These are phyloP conservation scores for Chelidonichthys spinosus DNA, from an alignment of 2,797 vertebrate species.

Conservation along the genomic window DNA sequence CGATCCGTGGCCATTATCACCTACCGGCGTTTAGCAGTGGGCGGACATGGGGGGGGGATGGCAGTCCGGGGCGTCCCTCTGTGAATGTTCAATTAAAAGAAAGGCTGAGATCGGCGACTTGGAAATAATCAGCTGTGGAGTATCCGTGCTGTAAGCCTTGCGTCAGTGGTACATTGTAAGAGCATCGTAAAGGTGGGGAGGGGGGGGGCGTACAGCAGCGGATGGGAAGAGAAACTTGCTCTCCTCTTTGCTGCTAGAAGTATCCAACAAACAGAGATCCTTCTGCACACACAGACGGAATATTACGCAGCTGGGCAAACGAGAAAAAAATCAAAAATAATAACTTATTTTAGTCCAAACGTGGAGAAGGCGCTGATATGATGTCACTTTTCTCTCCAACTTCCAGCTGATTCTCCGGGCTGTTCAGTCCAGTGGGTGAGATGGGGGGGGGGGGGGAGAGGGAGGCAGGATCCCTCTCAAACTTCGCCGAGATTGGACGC, in stretches of 20 bases:
- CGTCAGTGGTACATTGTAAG: slow-evolving; percentile 48
- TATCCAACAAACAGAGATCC: slow-evolving; percentile 35
- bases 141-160: slow-evolving; percentile 54
- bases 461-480: slow-evolving; percentile 41
- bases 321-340: not conserved
- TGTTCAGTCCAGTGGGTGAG: not conserved
- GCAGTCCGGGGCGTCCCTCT: slow-evolving; percentile 34
- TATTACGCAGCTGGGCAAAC: not conserved
- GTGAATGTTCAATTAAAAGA: slow-evolving; percentile 20
- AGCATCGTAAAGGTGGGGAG: slow-evolving; percentile 9
- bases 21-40: slow-evolving; percentile 40
- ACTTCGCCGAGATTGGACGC: slow-evolving; percentile 66
- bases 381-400: slow-evolving; percentile 52
- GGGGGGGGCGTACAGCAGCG: slow-evolving; percentile 19
- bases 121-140: slow-evolving; percentile 40
- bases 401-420: slow-evolving; percentile 39
- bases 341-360: slow-evolving; percentile 69
- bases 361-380: not conserved
- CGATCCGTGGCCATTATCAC: slow-evolving; percentile 39
- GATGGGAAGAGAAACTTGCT: slow-evolving; percentile 30
- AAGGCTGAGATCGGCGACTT: slow-evolving; percentile 11
- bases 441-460: not conserved
- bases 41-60: slow-evolving; percentile 5
- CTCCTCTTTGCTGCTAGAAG: slow-evolving; percentile 7
- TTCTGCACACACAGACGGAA: not conserved